Evolutionary conservation across 2,888 invertebrate species (phyloP).

Genomic region (Caradrina kadenii): DNA sequence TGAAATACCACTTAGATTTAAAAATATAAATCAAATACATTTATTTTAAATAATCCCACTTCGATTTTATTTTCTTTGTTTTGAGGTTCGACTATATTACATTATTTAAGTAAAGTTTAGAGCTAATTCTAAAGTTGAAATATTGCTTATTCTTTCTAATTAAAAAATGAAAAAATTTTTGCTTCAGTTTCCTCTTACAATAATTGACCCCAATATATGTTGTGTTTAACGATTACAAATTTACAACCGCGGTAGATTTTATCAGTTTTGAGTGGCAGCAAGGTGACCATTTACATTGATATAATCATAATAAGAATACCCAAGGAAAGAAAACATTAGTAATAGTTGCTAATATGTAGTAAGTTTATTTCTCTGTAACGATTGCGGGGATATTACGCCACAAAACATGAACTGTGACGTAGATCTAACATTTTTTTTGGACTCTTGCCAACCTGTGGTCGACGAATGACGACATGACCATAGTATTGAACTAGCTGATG

Average conservation of each 20-base stretch:
- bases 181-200: too few species aligned
- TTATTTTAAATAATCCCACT: too few species aligned
- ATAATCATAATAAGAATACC: constrained; percentile 1
- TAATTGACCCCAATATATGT: too few species aligned
- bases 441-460: constrained; percentile 33
- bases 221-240: neutral
- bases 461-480: constrained; percentile 5
- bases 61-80: too few species aligned
- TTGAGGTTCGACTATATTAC: too few species aligned
- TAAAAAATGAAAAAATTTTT: too few species aligned
- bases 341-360: neutral
- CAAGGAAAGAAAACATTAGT: constrained; percentile 2
- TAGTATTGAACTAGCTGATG: constrained; percentile 8
- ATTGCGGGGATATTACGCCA: constrained; percentile 23
- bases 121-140: too few species aligned
- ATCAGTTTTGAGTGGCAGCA: constrained; percentile 19
- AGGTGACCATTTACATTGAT: neutral
- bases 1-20: too few species aligned
- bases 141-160: too few species aligned
- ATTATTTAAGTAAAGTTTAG: too few species aligned
- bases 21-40: too few species aligned
- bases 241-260: constrained; percentile 14
- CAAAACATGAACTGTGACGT: constrained; percentile 20
- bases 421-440: constrained; percentile 17
- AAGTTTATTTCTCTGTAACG: too few species aligned